These are phyloP conservation scores for Bolinopsis microptera DNA, from an alignment of 37 sponge, comb jelly and placozoan genomes.

Conservation along the genomic window DNA sequence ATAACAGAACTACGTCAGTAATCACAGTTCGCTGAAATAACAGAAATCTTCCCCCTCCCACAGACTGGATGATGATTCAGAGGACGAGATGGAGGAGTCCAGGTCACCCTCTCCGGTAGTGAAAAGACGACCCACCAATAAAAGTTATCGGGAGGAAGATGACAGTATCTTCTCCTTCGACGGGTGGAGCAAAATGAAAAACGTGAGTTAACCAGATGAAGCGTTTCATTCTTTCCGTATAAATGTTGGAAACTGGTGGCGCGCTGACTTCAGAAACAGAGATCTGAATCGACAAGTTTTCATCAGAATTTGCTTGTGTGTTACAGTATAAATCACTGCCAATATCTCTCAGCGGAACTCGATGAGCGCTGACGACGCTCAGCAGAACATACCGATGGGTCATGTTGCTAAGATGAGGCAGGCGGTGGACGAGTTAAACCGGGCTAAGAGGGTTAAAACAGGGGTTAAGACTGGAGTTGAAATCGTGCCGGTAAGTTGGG, in stretches of 20 bases:
- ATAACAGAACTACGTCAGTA: too few species aligned
- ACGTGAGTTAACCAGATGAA: constrained; percentile 2
- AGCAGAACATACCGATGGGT: constrained; percentile 12
- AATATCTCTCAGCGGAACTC: constrained; percentile 53
- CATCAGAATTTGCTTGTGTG: too few species aligned
- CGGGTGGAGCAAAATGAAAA: constrained; percentile 63
- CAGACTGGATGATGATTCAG: neutral
- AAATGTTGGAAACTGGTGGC: too few species aligned
- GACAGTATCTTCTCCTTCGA: constrained; percentile 51
- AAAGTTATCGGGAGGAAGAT: neutral
- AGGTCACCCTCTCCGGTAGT: neutral
- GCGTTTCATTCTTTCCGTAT: too few species aligned
- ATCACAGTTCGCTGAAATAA: too few species aligned
- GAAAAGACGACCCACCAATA: neutral
- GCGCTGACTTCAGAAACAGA: too few species aligned
- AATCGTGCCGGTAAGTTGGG: neutral
- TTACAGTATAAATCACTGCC: too few species aligned
- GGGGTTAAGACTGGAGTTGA: neutral
- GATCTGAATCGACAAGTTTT: too few species aligned
- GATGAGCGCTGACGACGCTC: constrained; percentile 62
- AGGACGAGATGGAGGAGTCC: constrained; percentile 13
- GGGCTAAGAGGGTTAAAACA: neutral
- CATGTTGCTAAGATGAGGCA: constrained; percentile 50
- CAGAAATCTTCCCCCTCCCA: neutral
- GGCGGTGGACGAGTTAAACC: constrained; percentile 34